Evolutionary conservation across 35 echinoderm and acorn worm species (phyloP).

Genomic region (Eucidaris tribuloides): DNA sequence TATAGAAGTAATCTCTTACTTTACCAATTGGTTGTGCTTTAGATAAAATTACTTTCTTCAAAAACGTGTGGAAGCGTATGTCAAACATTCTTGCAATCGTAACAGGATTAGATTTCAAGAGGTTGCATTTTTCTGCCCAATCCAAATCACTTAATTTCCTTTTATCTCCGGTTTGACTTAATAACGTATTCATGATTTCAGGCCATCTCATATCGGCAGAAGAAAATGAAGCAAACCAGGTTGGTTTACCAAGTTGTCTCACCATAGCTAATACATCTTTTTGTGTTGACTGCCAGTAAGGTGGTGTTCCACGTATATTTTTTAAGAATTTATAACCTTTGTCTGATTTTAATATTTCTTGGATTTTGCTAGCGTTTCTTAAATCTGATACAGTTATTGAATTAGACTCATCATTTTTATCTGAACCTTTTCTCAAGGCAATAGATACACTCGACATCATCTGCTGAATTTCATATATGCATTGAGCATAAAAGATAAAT

Average conservation of each 20-base stretch:
- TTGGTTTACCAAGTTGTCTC: constrained; percentile 65
- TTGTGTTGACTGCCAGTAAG: constrained; percentile 69
- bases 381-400: not conserved
- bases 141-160: constrained; percentile 18
- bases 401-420: not conserved
- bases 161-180: constrained; percentile 28
- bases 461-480: constrained; percentile 48
- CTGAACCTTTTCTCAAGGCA: constrained; percentile 48
- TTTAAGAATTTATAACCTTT: constrained; percentile 67
- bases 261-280: constrained; percentile 75
- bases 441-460: constrained; percentile 65
- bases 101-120: constrained; percentile 48
- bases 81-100: constrained; percentile 65
- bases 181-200: constrained; percentile 37
- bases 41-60: constrained; percentile 53
- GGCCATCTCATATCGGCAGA: constrained; percentile 66
- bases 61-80: constrained; percentile 45
- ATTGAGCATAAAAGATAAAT: constrained; percentile 75
- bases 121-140: constrained; percentile 49
- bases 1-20: constrained; percentile 36
- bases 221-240: constrained; percentile 61
- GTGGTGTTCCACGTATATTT: constrained; percentile 69
- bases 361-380: not conserved
- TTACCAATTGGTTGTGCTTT: constrained; percentile 52
- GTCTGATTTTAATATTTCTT: not conserved